phyloP scores from a whole-genome alignment of 2,113 vertebrate genomes.

The Malurus melanocephalus region DNA sequence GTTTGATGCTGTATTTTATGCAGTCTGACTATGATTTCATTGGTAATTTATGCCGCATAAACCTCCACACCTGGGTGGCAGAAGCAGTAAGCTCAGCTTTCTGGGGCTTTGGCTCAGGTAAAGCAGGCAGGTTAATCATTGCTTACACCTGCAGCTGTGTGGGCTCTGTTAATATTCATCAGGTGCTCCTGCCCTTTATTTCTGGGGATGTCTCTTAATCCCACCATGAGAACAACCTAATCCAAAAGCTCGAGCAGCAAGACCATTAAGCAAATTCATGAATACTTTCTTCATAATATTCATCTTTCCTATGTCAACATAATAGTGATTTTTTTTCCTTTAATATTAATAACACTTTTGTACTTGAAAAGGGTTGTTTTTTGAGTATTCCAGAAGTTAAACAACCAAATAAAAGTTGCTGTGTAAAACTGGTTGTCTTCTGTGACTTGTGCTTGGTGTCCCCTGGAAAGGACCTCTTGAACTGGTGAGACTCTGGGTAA shows the following conservation, averaged over 20 bases:
- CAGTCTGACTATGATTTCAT: neutral
- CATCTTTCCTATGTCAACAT: conserved; percentile 37
- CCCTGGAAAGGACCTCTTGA: neutral
- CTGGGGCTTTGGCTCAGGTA: neutral
- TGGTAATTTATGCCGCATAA: neutral
- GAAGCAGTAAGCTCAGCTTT: neutral
- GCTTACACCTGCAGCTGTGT: neutral
- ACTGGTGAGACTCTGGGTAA: neutral
- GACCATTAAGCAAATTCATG: conserved; percentile 40
- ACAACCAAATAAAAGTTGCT: neutral
- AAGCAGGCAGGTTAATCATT: neutral
- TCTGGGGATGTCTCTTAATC: conserved; percentile 25
- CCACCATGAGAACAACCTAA: conserved; percentile 6
- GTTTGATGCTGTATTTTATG: neutral
- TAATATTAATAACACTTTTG: conserved; percentile 27
- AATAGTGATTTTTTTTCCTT: neutral
- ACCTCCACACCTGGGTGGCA: neutral
- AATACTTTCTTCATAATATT: conserved; percentile 22
- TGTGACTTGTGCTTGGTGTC: neutral
- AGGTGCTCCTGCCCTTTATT: neutral
- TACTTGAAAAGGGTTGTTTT: neutral
- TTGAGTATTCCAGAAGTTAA: neutral
- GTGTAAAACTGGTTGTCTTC: neutral
- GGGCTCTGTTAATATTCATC: conserved; percentile 32
- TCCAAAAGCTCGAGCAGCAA: neutral